Percentiles rank a stretch among this genome's conserved stretches.
These are phyloP conservation scores for Ceyx cyanopectus DNA, from an alignment of 2,113 vertebrate genomes.

Conservation along the genomic window DNA sequence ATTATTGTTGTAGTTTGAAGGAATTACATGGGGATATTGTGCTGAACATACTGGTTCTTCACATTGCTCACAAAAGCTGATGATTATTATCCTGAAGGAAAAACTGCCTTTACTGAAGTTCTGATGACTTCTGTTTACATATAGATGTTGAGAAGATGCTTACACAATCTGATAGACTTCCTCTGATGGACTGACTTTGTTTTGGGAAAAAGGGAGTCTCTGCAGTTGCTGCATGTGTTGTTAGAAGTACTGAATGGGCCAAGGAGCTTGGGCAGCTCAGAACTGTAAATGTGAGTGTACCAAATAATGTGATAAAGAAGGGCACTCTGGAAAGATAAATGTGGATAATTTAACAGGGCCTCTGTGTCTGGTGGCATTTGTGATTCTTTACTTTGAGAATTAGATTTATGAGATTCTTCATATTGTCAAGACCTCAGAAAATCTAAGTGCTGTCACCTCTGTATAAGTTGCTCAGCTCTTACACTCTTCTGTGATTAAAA, in stretches of 20 bases:
- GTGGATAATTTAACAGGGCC: background rate
- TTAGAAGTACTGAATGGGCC: background rate
- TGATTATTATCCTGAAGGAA: background rate
- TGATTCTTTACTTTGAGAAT: background rate
- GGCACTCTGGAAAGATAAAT: background rate
- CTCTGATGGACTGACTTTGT: background rate
- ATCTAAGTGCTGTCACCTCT: background rate
- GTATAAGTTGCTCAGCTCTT: conserved; percentile 32
- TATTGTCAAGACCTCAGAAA: conserved; percentile 21
- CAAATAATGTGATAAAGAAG: background rate
- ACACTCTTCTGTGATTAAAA: conserved; percentile 29
- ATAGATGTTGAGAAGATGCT: background rate
- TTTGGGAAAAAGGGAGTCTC: background rate
- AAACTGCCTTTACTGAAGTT: conserved; percentile 27
- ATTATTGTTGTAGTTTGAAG: conserved; percentile 27
- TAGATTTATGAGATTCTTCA: background rate
- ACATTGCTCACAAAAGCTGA: conserved; percentile 27
- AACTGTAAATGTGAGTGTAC: background rate
- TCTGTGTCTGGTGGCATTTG: background rate
- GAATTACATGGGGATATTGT: background rate
- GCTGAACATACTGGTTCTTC: background rate
- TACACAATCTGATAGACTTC: conserved; percentile 14
- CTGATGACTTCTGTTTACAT: conserved; percentile 21
- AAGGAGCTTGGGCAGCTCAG: background rate
- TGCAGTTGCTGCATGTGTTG: background rate